Percentiles rank a stretch among this genome's conserved stretches.
Conservation (phyloP, 2,797 vertebrate species). For the Bothrops alternatus region DNA sequence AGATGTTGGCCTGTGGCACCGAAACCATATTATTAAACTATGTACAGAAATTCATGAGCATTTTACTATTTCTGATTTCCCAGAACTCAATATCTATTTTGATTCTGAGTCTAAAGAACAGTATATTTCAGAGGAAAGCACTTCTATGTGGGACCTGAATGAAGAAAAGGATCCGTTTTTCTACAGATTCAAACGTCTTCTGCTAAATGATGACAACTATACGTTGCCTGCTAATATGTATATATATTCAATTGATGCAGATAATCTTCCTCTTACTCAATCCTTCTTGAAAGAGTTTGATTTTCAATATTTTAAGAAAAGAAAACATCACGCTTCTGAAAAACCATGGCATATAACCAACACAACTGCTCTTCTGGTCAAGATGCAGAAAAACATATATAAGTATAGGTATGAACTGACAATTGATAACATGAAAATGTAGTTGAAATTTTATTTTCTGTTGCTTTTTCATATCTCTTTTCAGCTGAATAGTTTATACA, state of each 20-base stretch:
- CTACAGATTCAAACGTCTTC: slow-evolving; percentile 58
- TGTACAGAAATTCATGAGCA: slow-evolving; percentile 64
- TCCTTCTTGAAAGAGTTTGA: slow-evolving; percentile 74
- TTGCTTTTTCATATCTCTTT: not conserved
- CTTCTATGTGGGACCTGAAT: not conserved
- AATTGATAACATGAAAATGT: not conserved
- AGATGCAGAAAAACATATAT: slow-evolving; percentile 74
- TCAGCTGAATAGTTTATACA: not conserved
- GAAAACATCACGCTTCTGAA: slow-evolving; percentile 7
- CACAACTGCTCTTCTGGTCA: slow-evolving; percentile 64
- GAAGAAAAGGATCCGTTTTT: slow-evolving; percentile 55
- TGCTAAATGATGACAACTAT: slow-evolving; percentile 64
- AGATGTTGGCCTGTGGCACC: slow-evolving; percentile 85
- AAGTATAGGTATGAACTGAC: slow-evolving; percentile 77
- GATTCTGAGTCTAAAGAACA: not conserved
- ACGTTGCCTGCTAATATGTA: slow-evolving; percentile 72
- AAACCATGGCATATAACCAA: slow-evolving; percentile 54
- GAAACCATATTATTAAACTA: slow-evolving; percentile 73
- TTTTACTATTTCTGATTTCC: slow-evolving; percentile 72
- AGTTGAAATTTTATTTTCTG: not conserved
- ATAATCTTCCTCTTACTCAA: slow-evolving; percentile 77
- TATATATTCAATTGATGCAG: slow-evolving; percentile 73
- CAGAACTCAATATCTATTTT: slow-evolving; percentile 64
- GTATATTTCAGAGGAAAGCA: slow-evolving; percentile 25
- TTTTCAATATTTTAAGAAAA: slow-evolving; percentile 62